Base-by-base conservation (phyloP, 2,113 vertebrate species). In the Paedocypris sp. region DNA sequence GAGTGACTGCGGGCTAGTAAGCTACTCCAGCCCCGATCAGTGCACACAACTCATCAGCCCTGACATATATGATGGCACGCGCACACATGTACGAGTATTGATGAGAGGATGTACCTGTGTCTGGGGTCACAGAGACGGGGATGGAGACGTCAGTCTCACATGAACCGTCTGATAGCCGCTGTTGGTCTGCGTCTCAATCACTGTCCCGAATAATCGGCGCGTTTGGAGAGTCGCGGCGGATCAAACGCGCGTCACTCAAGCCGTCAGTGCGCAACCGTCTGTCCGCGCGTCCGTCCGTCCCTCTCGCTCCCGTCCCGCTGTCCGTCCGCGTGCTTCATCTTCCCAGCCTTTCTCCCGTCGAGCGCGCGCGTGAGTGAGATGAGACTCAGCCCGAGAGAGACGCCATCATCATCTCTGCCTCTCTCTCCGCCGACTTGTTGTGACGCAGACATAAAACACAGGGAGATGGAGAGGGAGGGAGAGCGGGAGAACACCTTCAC, bases 371-470 rank as follows among this genome's bases (percentile, higher is more conserved):
- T 79, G 64, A 67, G 79, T 73, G 78, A 73, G 73, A 6, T 52
- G 65, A 77, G 79, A 73, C 79, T 83, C 79, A 82, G 79, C 75
- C 80, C 81, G 83, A 79, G 77, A 78, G 80, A 84, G 83, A 83
- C 85, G 82, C 85, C 85, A 86, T 87, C 84, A 82, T 82, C 81
- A 71, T 58, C 53, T 58, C 61, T 64, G 53, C 42, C 76, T 81
- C 78, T 68, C 76, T 75, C 75, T 77, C 77, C 12, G 43, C 73
- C 79, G 84, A 83, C 82, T 87, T 86, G 83, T 86, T 87, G 84
- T 87, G 85, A 87, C 85, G 85, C 85, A 87, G 84, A 86, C 82
- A 86, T 86, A 86, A 87, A 87, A 87, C 83, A 84, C 79, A 57
- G 77, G 76, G 77, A 73, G 78, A 75, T 73, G 20, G 74, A 69